Evolutionary conservation across 2,113 vertebrate genomes (phyloP).

Genomic region (Leptobrachium ailaonicum): DNA sequence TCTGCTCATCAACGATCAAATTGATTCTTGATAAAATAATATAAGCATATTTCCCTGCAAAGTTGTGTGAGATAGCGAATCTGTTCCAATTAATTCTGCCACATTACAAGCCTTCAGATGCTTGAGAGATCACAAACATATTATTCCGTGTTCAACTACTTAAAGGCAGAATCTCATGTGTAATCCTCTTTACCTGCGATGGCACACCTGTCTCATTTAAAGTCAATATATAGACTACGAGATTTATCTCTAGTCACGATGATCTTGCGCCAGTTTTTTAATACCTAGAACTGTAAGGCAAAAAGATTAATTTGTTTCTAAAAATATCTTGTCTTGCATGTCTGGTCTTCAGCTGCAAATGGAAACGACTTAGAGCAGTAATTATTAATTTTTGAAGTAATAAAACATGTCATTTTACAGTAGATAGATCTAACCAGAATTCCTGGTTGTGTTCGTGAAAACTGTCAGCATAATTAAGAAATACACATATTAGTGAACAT

Average conservation of each 20-base stretch:
- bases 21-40: no score
- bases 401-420: conserved; percentile 44
- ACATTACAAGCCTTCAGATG: no score
- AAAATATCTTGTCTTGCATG: conserved; percentile 18
- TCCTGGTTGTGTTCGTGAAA: conserved; percentile 21
- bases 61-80: no score
- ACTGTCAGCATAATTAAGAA: conserved; percentile 42
- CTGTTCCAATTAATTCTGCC: no score
- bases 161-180: no score
- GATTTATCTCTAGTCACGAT: not conserved
- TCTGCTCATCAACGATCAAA: no score
- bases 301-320: conserved; percentile 14
- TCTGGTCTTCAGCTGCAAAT: conserved; percentile 1
- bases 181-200: no score
- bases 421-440: conserved; percentile 26
- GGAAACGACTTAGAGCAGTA: conserved; percentile 34
- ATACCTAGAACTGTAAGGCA: not conserved
- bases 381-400: conserved; percentile 40
- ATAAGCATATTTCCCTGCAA: no score
- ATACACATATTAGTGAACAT: conserved; percentile 21
- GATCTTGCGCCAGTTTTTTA: conserved; percentile 1
- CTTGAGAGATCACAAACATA: no score
- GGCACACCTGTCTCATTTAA: no score
- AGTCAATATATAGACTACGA: no score
- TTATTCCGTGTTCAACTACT: no score